Evolutionary conservation across 2,888 invertebrate genomes (phyloP).

Genomic region (Rotaria sp.): DNA sequence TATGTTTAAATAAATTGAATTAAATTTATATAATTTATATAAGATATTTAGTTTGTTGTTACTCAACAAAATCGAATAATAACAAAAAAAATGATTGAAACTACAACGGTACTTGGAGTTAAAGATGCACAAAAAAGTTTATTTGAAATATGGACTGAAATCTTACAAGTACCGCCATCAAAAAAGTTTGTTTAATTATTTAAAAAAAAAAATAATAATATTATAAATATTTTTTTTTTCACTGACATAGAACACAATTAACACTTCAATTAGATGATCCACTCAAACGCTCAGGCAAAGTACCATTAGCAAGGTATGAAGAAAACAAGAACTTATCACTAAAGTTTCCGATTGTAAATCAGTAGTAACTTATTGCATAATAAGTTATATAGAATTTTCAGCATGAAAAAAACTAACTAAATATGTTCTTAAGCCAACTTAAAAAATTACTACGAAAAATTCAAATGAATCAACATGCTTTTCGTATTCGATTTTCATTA

Average conservation of each 20-base stretch:
- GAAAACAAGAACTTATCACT: too few species aligned
- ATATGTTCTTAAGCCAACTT: too few species aligned
- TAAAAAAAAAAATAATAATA: background rate
- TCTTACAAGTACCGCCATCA: background rate
- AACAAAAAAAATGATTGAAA: background rate
- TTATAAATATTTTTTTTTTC: background rate
- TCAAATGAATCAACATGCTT: too few species aligned
- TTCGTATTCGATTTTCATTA: too few species aligned
- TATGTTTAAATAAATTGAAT: background rate
- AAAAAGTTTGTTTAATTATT: background rate
- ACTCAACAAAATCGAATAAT: background rate
- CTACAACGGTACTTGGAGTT: background rate
- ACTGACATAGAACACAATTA: background rate
- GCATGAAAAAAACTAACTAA: too few species aligned
- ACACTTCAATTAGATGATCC: background rate
- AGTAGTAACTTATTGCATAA: too few species aligned
- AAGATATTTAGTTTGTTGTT: background rate
- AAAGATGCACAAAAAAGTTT: conserved; percentile 25
- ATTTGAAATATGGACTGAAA: conserved; percentile 18
- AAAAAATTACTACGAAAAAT: too few species aligned
- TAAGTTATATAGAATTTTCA: too few species aligned
- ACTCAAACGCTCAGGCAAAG: background rate
- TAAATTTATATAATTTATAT: background rate
- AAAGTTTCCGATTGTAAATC: too few species aligned
- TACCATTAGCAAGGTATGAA: background rate